Base-by-base conservation (phyloP, 1,140 invertebrate species). In the Melipona quadrifasciata region DNA sequence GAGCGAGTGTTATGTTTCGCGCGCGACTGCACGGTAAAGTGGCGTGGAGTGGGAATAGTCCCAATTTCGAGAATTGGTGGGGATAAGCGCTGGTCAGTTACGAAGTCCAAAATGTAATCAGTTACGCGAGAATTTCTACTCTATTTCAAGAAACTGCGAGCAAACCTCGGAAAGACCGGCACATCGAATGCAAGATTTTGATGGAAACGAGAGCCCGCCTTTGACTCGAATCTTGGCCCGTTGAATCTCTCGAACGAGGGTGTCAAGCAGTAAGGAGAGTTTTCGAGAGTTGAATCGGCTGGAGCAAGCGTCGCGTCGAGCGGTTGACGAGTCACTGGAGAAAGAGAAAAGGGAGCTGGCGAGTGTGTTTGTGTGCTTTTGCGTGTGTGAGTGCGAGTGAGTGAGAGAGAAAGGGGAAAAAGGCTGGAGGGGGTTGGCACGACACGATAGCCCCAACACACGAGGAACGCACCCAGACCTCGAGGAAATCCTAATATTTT, bases 401-500 rank as follows among this genome's bases (percentile, higher is more conserved):
- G 34, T 8, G 39, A 11, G 39, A 8, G 39, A 47, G 31, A 57
- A 6, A 24, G 17, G 53, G 21, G 27, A 27, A 47, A 31, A 31
- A 77, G 47, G 14, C 31, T 24, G 81, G 34, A 39, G 27, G 27
- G 58, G n/a, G 31, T 39, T 58, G n/a, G 17, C 16, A 31, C 58
- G 61, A 71, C 39, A 47, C 57, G 61, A 76, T 75, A 53, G 75
- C 80, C 58, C 64, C 65, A 64, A 81, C 81, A 39, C 76, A 47
- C 39, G 39, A 47, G 39, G 64, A 47, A 55, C 24, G 51, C 70
- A 71, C 14, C 31, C 68, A 86, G 86, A 86, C 84, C 87, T 87
- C 74, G 83, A 86, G 84, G 87, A 90, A 87, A 90, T 91, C 87
- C 91, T 91, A 91, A 91, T 91, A 91, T 91, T 91, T 91, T 90